Evolutionary conservation across 2,888 invertebrate genomes (phyloP).

Genomic region (Sipha maydis): DNA sequence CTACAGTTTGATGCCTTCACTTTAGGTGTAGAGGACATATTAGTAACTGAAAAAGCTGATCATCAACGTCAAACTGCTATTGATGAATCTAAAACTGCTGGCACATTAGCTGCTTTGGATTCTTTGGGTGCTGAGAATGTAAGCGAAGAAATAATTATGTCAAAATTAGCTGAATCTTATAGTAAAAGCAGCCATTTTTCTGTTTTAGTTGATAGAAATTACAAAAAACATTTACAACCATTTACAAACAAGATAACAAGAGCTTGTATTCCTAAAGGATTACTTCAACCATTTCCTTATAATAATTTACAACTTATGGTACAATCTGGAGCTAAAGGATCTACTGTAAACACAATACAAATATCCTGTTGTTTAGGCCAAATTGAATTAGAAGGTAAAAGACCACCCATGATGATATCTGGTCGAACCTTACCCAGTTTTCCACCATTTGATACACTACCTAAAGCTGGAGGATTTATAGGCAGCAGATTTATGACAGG

Average conservation of each 20-base stretch:
- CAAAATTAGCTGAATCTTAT: conserved; percentile 78
- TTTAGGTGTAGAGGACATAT: conserved; percentile 93
- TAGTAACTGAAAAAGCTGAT: conserved; percentile 81
- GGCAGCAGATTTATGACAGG: conserved; percentile 97
- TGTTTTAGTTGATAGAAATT: conserved; percentile 82
- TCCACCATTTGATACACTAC: conserved; percentile 84
- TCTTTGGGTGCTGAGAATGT: conserved; percentile 76
- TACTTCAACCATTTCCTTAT: conserved; percentile 87
- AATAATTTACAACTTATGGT: conserved; percentile 99
- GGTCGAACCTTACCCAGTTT: conserved; percentile 94
- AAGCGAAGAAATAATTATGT: conserved; percentile 68
- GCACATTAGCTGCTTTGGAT: conserved; percentile 74
- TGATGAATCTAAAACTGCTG: conserved; percentile 73
- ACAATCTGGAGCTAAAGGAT: conserved; percentile 96
- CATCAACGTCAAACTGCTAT: conserved; percentile 77
- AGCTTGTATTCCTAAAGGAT: conserved; percentile 83
- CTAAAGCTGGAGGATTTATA: conserved; percentile 95
- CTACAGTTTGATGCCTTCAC: conserved; percentile 94
- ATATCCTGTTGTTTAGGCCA: conserved; percentile 98
- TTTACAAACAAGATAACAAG: conserved; percentile 92
- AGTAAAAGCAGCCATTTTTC: conserved; percentile 80
- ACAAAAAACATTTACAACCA: conserved; percentile 81
- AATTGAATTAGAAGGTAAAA: conserved; percentile 97
- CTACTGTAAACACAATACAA: conserved; percentile 96
- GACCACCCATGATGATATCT: conserved; percentile 94